phyloP scores from a whole-genome alignment of 2,888 invertebrate genomes.

The Vanessa cardui region DNA sequence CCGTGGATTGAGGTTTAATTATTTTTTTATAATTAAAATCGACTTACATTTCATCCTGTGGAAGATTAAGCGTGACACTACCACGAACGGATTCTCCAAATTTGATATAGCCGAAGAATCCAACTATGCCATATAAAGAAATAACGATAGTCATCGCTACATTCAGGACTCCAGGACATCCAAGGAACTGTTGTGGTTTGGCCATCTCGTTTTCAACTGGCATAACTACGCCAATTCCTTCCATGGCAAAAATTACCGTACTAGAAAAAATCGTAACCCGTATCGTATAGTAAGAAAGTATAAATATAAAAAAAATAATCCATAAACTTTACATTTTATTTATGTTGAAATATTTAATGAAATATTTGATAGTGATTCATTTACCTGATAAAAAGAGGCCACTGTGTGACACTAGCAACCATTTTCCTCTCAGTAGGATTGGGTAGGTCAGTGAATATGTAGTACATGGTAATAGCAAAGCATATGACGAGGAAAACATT shows the following conservation, averaged over 20 bases:
- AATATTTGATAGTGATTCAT: conserved; percentile 12
- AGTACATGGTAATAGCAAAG: conserved; percentile 91
- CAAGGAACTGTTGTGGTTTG: conserved; percentile 89
- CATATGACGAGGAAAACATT: conserved; percentile 90
- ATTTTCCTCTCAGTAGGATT: conserved; percentile 65
- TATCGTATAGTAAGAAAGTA: not conserved
- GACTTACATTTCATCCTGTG: conserved; percentile 84
- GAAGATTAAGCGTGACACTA: conserved; percentile 93
- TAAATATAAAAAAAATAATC: too few relatives aligned
- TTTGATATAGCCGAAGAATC: conserved; percentile 94
- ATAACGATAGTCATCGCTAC: conserved; percentile 92
- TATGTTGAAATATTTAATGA: not conserved
- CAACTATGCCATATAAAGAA: conserved; percentile 89
- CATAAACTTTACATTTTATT: not conserved
- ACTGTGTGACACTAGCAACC: conserved; percentile 78
- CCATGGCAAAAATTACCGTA: conserved; percentile 98
- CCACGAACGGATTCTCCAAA: conserved; percentile 88
- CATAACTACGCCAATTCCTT: conserved; percentile 96
- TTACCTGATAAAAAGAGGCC: conserved; percentile 93
- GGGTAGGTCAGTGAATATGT: conserved; percentile 85
- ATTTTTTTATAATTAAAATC: not conserved
- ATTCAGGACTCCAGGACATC: conserved; percentile 92
- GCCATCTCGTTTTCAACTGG: conserved; percentile 97
- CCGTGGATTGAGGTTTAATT: too few relatives aligned
- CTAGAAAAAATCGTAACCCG: conserved; percentile 64